Percentiles rank a stretch among this genome's conserved stretches.
phyloP scores from a whole-genome alignment of 2,888 invertebrate genomes.

The Philopedon plagiatum region DNA sequence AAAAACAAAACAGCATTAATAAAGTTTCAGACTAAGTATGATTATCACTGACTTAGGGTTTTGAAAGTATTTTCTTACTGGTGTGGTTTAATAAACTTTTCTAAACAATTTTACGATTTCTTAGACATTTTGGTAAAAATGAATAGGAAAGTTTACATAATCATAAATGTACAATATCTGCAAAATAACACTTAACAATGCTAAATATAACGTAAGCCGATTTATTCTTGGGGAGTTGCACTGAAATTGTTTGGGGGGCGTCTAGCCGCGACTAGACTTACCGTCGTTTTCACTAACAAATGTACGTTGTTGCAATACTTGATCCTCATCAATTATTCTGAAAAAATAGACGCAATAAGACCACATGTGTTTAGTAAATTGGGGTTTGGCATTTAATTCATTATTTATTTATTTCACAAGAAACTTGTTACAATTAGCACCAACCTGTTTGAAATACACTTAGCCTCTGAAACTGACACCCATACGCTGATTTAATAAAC shows the following conservation, averaged over 20 bases:
- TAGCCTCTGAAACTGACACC: too few species aligned
- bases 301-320: slow-evolving; percentile 73
- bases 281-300: slow-evolving; percentile 76
- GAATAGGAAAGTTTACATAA: slow-evolving; percentile 1
- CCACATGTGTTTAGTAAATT: slow-evolving; percentile 58
- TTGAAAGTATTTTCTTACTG: not conserved
- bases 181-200: not conserved
- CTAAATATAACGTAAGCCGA: slow-evolving; percentile 54
- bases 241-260: slow-evolving; percentile 36
- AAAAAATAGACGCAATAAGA: slow-evolving; percentile 85
- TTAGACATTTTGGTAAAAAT: not conserved
- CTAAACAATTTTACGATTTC: not conserved
- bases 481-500: too few species aligned
- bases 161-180: not conserved
- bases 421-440: not conserved
- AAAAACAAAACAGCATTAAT: slow-evolving; percentile 69
- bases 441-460: too few species aligned
- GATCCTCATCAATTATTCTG: slow-evolving; percentile 80
- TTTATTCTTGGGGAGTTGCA: slow-evolving; percentile 61
- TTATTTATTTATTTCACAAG: not conserved
- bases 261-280: slow-evolving; percentile 77
- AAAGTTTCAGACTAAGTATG: slow-evolving; percentile 39
- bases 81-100: too few species aligned
- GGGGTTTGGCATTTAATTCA: slow-evolving; percentile 50
- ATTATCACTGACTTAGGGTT: too few species aligned